phyloP scores from a whole-genome alignment of 2,888 invertebrate species.

The Mimumesa dahlbomi region DNA sequence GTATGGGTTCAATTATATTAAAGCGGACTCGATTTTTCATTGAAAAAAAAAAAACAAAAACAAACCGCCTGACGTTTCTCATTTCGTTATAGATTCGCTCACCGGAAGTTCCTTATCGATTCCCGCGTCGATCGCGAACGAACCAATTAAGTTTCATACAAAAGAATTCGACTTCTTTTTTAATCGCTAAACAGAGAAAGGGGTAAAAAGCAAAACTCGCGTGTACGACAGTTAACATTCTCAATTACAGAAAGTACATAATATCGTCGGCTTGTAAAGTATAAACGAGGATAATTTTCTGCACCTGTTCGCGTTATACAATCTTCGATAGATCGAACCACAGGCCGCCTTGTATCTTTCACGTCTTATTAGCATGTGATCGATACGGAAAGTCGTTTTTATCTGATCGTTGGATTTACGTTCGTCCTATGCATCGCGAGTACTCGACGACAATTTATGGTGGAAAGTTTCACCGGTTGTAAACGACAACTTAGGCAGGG shows the following conservation, averaged over 20 bases:
- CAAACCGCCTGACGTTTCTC: too few relatives aligned
- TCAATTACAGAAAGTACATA: too few relatives aligned
- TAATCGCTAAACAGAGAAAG: too few relatives aligned
- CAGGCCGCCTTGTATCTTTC: not conserved
- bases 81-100: too few relatives aligned
- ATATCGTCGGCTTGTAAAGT: not conserved
- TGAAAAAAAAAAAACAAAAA: constrained; percentile 19
- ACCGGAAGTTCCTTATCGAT: too few relatives aligned
- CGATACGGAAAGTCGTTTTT: not conserved
- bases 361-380: not conserved
- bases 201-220: too few relatives aligned
- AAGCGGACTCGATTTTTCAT: constrained; percentile 4
- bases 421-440: not conserved
- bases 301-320: constrained; percentile 10
- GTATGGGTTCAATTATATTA: constrained; percentile 36
- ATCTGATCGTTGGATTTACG: not conserved
- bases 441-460: constrained; percentile 2
- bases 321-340: not conserved
- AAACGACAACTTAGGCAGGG: too few relatives aligned
- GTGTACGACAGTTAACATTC: too few relatives aligned
- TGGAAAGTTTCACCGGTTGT: not conserved
- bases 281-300: constrained; percentile 2
- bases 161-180: too few relatives aligned
- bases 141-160: too few relatives aligned
- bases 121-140: too few relatives aligned